These are phyloP conservation scores for Acanthosoma haemorrhoidale DNA, from an alignment of 2,888 invertebrate species.

Conservation along the genomic window DNA sequence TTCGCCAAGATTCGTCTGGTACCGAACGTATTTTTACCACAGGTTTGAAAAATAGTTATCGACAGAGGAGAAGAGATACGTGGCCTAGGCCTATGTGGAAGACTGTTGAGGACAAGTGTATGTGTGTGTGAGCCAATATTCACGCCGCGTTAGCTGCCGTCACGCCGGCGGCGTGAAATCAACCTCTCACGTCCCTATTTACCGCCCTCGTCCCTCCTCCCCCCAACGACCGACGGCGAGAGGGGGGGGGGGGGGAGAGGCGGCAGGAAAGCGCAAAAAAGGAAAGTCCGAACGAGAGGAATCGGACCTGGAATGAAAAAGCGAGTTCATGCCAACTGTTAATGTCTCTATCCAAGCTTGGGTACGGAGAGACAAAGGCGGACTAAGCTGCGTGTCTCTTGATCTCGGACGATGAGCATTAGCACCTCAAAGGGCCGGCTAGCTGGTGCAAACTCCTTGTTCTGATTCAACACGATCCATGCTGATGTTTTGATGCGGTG, in stretches of 20 bases:
- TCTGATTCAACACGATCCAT: no score
- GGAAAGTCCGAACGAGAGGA: slow-evolving; percentile 5
- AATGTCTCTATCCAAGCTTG: background rate
- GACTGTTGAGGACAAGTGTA: background rate
- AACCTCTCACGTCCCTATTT: slow-evolving; percentile 14
- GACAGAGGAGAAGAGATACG: background rate
- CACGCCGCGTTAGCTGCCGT: slow-evolving; percentile 7
- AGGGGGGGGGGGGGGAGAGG: background rate
- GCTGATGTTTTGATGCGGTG: no score
- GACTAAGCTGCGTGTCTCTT: no score
- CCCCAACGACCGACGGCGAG: no score
- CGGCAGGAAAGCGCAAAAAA: background rate
- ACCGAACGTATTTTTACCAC: background rate
- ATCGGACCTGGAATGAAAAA: background rate
- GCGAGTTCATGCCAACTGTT: background rate
- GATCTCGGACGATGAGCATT: no score
- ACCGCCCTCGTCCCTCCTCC: background rate
- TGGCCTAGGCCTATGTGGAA: background rate
- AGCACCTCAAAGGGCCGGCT: no score
- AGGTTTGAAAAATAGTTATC: slow-evolving; percentile 11
- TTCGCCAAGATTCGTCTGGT: no score
- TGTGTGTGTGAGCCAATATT: slow-evolving; percentile 3
- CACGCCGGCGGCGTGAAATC: slow-evolving; percentile 10
- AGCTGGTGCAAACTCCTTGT: no score
- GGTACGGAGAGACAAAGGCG: background rate